Percentiles rank a stretch among this genome's conserved stretches.
Conservation (phyloP, 1,140 invertebrate species). For the Idris sp. region DNA sequence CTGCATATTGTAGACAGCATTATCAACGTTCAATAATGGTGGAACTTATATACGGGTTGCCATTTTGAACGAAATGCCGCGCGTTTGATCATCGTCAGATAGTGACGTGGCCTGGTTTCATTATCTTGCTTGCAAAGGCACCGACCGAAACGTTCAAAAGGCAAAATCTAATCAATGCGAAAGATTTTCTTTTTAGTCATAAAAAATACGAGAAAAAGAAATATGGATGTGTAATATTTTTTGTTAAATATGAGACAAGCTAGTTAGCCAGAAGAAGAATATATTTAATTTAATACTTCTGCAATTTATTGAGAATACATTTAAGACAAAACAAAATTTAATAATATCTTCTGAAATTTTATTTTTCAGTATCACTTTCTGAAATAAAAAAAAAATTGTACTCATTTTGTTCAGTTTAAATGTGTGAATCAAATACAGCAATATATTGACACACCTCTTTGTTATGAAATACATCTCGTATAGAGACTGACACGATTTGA, state of each 20-base stretch:
- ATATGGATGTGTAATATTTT: slow-evolving; percentile 42
- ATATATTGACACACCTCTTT: slow-evolving; percentile 26
- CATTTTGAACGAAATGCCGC: slow-evolving; percentile 45
- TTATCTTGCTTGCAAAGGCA: slow-evolving; percentile 54
- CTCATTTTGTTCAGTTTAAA: no score
- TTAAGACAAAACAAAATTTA: no score
- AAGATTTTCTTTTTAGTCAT: slow-evolving; percentile 56
- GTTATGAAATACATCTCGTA: slow-evolving; percentile 28
- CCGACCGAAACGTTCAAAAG: slow-evolving; percentile 46
- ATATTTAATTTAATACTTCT: slow-evolving; percentile 13
- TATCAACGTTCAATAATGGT: slow-evolving; percentile 8
- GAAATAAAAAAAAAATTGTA: no score
- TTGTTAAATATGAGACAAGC: slow-evolving; percentile 43
- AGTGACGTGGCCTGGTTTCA: slow-evolving; percentile 57
- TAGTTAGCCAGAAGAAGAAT: slow-evolving; percentile 18
- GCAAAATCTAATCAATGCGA: slow-evolving; percentile 62
- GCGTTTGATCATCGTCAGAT: slow-evolving; percentile 55
- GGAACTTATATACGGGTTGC: slow-evolving; percentile 32
- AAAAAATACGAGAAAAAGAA: slow-evolving; percentile 47
- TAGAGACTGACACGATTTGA: slow-evolving; percentile 31
- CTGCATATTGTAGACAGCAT: background rate
- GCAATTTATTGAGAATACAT: slow-evolving; percentile 5
- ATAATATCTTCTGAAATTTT: no score
- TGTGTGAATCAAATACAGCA: slow-evolving; percentile 11
- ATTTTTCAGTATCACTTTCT: no score